Evolutionary conservation across 2,888 invertebrate species (phyloP), one percentile per base, ranked within the genome.

Genomic region (Pocota personata): DNA sequence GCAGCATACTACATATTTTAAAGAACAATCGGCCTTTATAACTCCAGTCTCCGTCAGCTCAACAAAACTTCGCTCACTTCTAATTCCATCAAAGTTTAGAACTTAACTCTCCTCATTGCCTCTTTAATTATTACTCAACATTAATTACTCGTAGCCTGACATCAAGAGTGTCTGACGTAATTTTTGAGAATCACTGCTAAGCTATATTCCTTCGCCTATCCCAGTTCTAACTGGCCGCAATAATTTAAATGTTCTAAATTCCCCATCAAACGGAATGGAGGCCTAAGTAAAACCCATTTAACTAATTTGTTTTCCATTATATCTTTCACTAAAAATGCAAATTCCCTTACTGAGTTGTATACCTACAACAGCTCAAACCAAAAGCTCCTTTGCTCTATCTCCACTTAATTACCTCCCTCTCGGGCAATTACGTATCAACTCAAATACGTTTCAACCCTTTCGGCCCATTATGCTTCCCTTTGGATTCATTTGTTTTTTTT

Each of bases 341-440:
- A 69, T 69, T 69, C 14, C 8, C 52, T 55, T 27, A 5, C 52
- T 12, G 37, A 35, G 14, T 10, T 19, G n/a, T 16, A 14, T n/a
- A 12, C n/a, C n/a, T 3, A 6, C 7, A 37, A 14, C 24, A 8
- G 14, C 16, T 27, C 4, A 37, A 40, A 58, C 7, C 37, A 57
- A 48, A 40, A 60, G 21, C 32, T 62, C 55, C 55, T 46, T 52
- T 21, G 21, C 58, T 40, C 35, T 50, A 12, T 10, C 55, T 8
- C 46, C 30, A 10, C 37, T 55, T 24, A 67, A 37, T 71, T 66
- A 57, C 57, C 72, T 46, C 30, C 46, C 58, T 60, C 37, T 32
- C 14, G n/a, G 78, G 55, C 78, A 83, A 78, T 83, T 83, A n/a
- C n/a, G n/a, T n/a, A 82, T 64, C 72, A 83, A 73, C 73, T 62